These are phyloP conservation scores for Sylvilagus bachmani DNA, from an alignment of 2,113 vertebrate genomes.

Conservation along the genomic window DNA sequence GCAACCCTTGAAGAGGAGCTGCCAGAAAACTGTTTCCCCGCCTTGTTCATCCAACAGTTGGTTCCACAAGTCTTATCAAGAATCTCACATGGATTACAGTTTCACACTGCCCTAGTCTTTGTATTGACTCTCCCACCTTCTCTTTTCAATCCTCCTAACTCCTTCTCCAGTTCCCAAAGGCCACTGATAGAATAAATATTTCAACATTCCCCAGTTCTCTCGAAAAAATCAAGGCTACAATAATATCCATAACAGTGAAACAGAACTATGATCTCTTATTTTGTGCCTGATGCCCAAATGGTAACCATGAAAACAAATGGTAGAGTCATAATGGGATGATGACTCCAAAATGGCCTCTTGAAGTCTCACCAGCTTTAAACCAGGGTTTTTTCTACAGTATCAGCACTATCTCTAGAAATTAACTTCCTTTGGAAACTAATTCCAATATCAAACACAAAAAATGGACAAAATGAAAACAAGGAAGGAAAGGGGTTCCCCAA, in stretches of 20 bases:
- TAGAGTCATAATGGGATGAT: background rate
- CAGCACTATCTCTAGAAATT: background rate
- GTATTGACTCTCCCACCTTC: background rate
- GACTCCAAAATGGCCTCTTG: background rate
- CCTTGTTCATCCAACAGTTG: background rate
- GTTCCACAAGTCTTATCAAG: background rate
- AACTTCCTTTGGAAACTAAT: background rate
- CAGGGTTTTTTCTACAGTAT: background rate
- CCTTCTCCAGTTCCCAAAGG: background rate
- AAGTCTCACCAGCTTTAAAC: background rate
- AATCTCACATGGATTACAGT: background rate
- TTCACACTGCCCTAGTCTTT: background rate
- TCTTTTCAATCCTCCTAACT: constrained; percentile 22
- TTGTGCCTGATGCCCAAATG: background rate
- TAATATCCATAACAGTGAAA: background rate
- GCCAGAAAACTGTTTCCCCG: background rate
- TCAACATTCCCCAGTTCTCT: background rate
- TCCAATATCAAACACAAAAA: constrained; percentile 15
- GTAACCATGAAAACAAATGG: background rate
- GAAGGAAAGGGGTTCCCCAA: background rate
- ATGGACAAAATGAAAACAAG: background rate
- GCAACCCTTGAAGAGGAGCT: background rate
- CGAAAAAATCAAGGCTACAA: background rate
- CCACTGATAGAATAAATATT: background rate
- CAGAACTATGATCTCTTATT: background rate